A percentile compares a stretch with the other conserved stretches of the same genome.
Evolutionary conservation across 1,140 invertebrate genomes (phyloP).

Genomic region (Plodia interpunctella): DNA sequence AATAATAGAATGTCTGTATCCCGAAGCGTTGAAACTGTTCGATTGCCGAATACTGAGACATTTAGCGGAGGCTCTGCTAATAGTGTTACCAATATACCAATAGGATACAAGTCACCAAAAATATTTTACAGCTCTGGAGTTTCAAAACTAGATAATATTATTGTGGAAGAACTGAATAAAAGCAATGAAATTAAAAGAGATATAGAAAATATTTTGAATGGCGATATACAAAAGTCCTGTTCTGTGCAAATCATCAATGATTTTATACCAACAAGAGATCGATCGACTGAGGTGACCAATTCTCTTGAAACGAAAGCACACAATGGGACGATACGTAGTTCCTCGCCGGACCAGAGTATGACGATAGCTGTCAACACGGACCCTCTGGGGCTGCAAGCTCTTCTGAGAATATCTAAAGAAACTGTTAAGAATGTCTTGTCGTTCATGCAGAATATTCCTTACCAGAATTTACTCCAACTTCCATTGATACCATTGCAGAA

Average conservation of each 20-base stretch:
- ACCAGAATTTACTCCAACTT: slow-evolving; percentile 34
- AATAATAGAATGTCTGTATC: slow-evolving; percentile 19
- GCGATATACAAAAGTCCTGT: slow-evolving; percentile 13
- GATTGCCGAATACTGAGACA: neutral
- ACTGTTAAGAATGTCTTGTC: slow-evolving; percentile 42
- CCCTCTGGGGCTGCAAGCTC: slow-evolving; percentile 42
- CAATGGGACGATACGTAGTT: slow-evolving; percentile 17
- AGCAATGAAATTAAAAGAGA: slow-evolving; percentile 31
- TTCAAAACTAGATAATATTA: slow-evolving; percentile 24
- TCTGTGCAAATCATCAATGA: slow-evolving; percentile 36
- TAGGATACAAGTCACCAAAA: neutral
- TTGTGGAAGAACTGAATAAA: slow-evolving; percentile 31
- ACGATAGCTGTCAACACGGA: slow-evolving; percentile 59
- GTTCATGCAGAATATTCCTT: slow-evolving; percentile 41
- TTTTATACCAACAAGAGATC: slow-evolving; percentile 41
- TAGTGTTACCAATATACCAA: neutral
- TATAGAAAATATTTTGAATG: slow-evolving; percentile 27
- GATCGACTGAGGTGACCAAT: slow-evolving; percentile 42
- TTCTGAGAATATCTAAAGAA: slow-evolving; percentile 50
- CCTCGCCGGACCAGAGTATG: slow-evolving; percentile 19
- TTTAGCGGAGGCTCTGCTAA: neutral
- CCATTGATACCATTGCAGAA: neutral
- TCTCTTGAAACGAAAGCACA: slow-evolving; percentile 31
- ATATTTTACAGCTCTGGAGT: neutral
- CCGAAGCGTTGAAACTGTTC: slow-evolving; percentile 16